A percentile compares a stretch with the other conserved stretches of the same genome.
phyloP scores from a whole-genome alignment of 2,888 invertebrate species.

The Amiota mariae region DNA sequence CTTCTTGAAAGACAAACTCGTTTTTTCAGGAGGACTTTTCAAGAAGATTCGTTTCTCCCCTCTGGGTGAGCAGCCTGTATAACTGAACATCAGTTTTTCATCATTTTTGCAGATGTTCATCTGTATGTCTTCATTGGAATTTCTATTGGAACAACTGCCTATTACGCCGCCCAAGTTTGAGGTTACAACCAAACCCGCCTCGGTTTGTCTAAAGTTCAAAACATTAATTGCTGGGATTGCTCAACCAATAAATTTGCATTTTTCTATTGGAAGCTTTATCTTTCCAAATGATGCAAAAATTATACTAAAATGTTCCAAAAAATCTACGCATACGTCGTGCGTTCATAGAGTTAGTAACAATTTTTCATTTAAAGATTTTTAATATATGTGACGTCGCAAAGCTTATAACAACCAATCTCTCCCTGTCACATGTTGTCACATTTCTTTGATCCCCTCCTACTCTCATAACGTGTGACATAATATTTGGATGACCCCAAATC shows the following conservation, averaged over 20 bases:
- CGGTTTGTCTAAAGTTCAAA: constrained; percentile 76
- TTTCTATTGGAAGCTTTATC: constrained; percentile 86
- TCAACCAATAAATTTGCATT: constrained; percentile 83
- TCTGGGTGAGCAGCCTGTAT: too few relatives aligned
- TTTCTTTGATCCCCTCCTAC: too few relatives aligned
- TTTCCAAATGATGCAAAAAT: constrained; percentile 79
- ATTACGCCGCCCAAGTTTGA: constrained; percentile 71
- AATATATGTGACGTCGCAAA: too few relatives aligned
- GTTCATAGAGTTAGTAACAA: constrained; percentile 32
- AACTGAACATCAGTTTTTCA: neutral
- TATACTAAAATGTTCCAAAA: constrained; percentile 70
- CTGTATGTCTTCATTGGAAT: constrained; percentile 79
- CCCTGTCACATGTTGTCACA: too few relatives aligned
- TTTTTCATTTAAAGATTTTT: too few relatives aligned
- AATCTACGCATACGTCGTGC: constrained; percentile 71
- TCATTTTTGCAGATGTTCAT: constrained; percentile 59
- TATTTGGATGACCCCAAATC: too few relatives aligned
- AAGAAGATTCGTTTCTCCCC: too few relatives aligned
- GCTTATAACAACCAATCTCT: too few relatives aligned
- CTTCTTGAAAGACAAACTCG: too few relatives aligned
- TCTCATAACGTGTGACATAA: too few relatives aligned
- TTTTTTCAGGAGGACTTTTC: too few relatives aligned
- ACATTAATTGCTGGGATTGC: constrained; percentile 87
- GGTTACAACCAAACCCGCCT: constrained; percentile 74
- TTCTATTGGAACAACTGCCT: constrained; percentile 79